Percentiles rank a stretch among this genome's conserved stretches.
phyloP scores from a whole-genome alignment of 2,888 invertebrate species.

The Eremobia ochroleuca region DNA sequence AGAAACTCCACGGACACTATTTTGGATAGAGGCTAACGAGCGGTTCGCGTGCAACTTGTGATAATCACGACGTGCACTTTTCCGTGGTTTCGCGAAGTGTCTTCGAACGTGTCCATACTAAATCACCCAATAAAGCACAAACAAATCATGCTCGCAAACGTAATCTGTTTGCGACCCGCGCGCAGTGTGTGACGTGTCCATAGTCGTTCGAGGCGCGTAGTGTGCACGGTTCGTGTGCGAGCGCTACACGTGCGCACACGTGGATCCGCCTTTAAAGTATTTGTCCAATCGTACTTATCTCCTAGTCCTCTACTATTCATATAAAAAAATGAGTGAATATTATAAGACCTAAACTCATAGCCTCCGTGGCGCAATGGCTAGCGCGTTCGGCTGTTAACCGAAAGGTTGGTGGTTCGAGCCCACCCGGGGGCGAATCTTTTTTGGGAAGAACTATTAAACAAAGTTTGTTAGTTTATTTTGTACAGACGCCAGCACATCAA shows the following conservation, averaged over 20 bases:
- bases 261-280: not conserved
- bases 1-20: no score
- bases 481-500: no score
- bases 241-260: no score
- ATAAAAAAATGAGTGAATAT: not conserved
- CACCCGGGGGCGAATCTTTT: slow-evolving; percentile 95
- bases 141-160: no score
- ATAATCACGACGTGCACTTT: no score
- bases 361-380: slow-evolving; percentile 93
- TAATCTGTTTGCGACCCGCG: no score
- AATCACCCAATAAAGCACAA: no score
- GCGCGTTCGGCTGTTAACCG: slow-evolving; percentile 99
- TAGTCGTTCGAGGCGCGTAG: not conserved
- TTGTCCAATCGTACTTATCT: not conserved
- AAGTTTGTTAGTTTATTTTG: not conserved
- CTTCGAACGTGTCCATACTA: no score
- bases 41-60: no score
- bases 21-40: no score
- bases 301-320: not conserved
- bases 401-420: slow-evolving; percentile 99
- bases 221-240: not conserved
- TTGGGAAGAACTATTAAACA: not conserved
- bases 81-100: no score
- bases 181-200: not conserved
- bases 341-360: not conserved